Conservation (phyloP, 2,113 vertebrate genomes). For the Corythornis cristatus region DNA sequence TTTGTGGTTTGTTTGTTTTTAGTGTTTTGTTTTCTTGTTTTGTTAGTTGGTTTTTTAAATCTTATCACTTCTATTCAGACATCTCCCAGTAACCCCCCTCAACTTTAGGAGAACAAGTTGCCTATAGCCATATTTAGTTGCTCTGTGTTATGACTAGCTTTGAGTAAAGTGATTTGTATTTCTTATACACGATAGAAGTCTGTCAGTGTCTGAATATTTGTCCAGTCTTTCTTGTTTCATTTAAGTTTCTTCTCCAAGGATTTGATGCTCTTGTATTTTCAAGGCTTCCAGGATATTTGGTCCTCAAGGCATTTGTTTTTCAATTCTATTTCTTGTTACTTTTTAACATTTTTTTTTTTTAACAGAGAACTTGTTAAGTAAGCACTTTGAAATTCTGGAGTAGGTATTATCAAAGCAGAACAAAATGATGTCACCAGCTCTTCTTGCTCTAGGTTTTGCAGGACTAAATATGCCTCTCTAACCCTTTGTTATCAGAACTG, state of each 20-base stretch:
- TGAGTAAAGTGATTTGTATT: neutral
- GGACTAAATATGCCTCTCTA: neutral
- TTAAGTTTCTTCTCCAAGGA: neutral
- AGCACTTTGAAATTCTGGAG: neutral
- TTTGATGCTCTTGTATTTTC: neutral
- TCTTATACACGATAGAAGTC: neutral
- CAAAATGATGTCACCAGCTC: neutral
- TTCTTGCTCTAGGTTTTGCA: neutral
- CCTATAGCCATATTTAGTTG: neutral
- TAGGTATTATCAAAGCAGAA: neutral
- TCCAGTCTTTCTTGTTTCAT: neutral
- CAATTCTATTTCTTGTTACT: neutral
- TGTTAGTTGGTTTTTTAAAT: too few species aligned
- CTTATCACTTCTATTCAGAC: neutral
- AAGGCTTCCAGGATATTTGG: neutral
- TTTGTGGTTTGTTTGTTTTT: too few species aligned
- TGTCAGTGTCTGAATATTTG: neutral
- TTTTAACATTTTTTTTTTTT: neutral
- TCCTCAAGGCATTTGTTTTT: neutral
- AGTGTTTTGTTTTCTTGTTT: neutral
- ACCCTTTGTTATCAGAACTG: neutral
- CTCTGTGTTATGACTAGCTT: neutral
- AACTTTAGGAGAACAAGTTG: neutral
- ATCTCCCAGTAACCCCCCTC: neutral
- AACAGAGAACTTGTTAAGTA: neutral